phyloP scores from a whole-genome alignment of 2,888 invertebrate genomes.

The Neria commutata region DNA sequence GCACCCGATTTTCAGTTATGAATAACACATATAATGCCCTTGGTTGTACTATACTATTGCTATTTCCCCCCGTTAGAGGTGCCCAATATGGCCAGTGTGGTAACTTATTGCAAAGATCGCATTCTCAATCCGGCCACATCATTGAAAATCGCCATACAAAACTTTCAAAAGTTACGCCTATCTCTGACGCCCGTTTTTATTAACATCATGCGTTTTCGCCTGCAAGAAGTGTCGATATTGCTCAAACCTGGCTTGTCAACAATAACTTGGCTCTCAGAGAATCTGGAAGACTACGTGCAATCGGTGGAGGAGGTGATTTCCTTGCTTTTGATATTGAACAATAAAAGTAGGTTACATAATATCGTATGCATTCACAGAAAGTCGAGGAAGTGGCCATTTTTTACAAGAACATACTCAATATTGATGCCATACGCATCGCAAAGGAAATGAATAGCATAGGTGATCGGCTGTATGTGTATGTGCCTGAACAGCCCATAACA shows the following conservation, averaged over 20 bases:
- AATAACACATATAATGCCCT: too few species aligned
- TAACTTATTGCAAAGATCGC: slow-evolving; percentile 75
- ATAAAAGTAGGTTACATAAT: not conserved
- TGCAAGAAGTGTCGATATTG: slow-evolving; percentile 72
- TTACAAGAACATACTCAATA: slow-evolving; percentile 67
- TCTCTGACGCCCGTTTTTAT: slow-evolving; percentile 66
- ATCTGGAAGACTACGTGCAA: slow-evolving; percentile 55
- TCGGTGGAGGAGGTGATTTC: slow-evolving; percentile 66
- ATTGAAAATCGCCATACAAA: slow-evolving; percentile 68
- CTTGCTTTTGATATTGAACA: not conserved
- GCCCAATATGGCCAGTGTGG: slow-evolving; percentile 76
- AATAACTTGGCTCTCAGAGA: slow-evolving; percentile 83
- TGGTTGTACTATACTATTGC: too few species aligned
- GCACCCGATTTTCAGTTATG: too few species aligned
- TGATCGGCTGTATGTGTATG: slow-evolving; percentile 67
- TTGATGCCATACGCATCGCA: slow-evolving; percentile 78
- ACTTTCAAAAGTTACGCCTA: slow-evolving; percentile 68
- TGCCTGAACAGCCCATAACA: slow-evolving; percentile 69
- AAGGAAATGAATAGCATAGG: slow-evolving; percentile 71
- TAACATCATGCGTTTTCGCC: slow-evolving; percentile 71
- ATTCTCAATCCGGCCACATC: slow-evolving; percentile 69
- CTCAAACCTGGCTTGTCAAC: slow-evolving; percentile 78
- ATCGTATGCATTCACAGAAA: slow-evolving; percentile 35
- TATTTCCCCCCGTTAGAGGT: slow-evolving; percentile 66
- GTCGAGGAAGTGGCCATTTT: slow-evolving; percentile 44